Conservation (phyloP, 2,888 invertebrate genomes). For the Meteorus cinctellus region DNA sequence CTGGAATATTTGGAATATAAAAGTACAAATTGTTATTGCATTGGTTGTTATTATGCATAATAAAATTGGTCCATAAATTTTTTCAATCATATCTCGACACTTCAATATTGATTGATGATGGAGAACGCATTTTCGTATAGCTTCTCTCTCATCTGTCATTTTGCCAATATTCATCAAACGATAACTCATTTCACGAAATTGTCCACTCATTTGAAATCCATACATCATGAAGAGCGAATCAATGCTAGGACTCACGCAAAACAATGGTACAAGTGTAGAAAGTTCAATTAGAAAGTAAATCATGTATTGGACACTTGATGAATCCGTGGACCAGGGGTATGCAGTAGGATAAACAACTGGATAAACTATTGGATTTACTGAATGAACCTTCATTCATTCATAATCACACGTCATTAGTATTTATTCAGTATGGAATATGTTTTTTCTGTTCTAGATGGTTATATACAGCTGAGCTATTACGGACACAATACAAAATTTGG, state of each 20-base stretch:
- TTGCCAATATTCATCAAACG: conserved; percentile 42
- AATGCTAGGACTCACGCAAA: conserved; percentile 48
- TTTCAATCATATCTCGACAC: conserved; percentile 51
- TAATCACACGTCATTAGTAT: not conserved
- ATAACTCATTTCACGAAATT: conserved; percentile 51
- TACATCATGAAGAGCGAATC: conserved; percentile 58
- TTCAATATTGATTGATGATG: conserved; percentile 48
- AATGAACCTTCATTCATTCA: conserved; percentile 33
- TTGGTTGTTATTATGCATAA: conserved; percentile 54
- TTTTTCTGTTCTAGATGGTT: too few species aligned
- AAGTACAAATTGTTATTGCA: conserved; percentile 54
- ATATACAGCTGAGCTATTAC: too few species aligned
- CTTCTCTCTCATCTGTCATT: conserved; percentile 34
- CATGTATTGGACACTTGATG: conserved; percentile 47
- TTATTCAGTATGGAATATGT: too few species aligned
- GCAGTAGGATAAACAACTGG: conserved; percentile 44
- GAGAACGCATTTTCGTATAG: conserved; percentile 47
- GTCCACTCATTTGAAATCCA: conserved; percentile 56
- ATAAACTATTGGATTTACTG: conserved; percentile 44
- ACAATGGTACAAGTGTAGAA: conserved; percentile 16
- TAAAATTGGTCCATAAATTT: conserved; percentile 56
- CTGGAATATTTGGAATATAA: conserved; percentile 57
- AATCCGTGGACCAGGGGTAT: conserved; percentile 52
- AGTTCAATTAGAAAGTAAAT: conserved; percentile 51
- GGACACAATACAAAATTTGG: too few species aligned